Percentiles rank a stretch among this genome's conserved stretches.
Evolutionary conservation across 2,888 invertebrate species (phyloP).

Genomic region (Pseudanteris insignis): DNA sequence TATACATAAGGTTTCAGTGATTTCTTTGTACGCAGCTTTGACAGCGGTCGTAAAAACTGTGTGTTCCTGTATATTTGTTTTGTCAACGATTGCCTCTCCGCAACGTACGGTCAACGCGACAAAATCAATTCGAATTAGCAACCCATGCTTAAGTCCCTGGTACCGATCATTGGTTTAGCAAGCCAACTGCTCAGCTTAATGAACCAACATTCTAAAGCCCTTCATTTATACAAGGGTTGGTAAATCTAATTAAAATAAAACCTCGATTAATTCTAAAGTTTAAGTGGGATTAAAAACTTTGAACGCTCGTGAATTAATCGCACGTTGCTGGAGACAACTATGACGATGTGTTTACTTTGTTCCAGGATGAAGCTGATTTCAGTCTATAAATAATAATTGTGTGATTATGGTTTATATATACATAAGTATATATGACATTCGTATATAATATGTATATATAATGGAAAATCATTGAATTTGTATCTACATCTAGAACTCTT

Average conservation of each 20-base stretch:
- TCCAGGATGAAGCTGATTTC: conserved; percentile 62
- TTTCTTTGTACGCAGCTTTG: conserved; percentile 46
- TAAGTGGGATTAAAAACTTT: too few species aligned
- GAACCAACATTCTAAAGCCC: too few species aligned
- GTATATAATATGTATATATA: conserved; percentile 11
- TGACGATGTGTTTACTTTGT: conserved; percentile 61
- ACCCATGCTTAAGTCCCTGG: too few species aligned
- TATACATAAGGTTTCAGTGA: conserved; percentile 28
- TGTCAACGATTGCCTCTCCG: conserved; percentile 35
- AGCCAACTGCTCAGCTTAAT: too few species aligned
- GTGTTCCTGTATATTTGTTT: conserved; percentile 47
- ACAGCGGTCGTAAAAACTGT: conserved; percentile 44
- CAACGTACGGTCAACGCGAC: conserved; percentile 17
- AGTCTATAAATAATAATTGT: conserved; percentile 10
- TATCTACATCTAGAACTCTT: conserved; percentile 53
- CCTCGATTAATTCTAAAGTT: too few species aligned
- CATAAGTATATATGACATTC: conserved; percentile 18
- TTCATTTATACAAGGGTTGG: too few species aligned
- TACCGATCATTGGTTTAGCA: too few species aligned
- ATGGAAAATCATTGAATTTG: conserved; percentile 32
- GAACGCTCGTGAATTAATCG: conserved; percentile 11
- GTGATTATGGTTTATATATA: too few species aligned
- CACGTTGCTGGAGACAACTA: conserved; percentile 34
- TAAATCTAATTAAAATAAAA: too few species aligned
- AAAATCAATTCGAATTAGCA: conserved; percentile 13